phyloP scores from a whole-genome alignment of 1,140 invertebrate genomes.

The Drosophila grimshawi region DNA sequence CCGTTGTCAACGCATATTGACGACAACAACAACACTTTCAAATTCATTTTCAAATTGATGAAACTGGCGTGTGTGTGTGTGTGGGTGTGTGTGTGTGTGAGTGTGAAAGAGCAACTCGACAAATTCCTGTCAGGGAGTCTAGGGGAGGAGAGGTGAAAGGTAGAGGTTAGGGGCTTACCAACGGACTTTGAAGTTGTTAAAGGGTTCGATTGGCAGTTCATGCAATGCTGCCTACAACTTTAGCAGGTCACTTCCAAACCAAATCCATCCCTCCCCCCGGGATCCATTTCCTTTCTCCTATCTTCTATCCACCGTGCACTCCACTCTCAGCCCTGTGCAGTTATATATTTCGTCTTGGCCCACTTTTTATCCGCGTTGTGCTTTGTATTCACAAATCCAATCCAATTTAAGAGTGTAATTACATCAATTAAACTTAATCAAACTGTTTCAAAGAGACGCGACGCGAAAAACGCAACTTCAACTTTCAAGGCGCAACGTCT shows the following conservation, averaged over 20 bases:
- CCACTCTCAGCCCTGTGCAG: neutral
- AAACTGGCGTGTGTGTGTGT: constrained; percentile 52
- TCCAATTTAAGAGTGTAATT: constrained; percentile 81
- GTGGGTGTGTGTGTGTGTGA: constrained; percentile 6
- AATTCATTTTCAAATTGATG: constrained; percentile 82
- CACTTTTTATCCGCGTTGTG: constrained; percentile 3
- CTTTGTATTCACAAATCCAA: constrained; percentile 81
- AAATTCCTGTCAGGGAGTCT: constrained; percentile 25
- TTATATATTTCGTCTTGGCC: neutral
- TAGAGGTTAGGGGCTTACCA: constrained; percentile 6
- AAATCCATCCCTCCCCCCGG: neutral
- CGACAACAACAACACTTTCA: constrained; percentile 64
- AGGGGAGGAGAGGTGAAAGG: constrained; percentile 7
- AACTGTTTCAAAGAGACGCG: constrained; percentile 74
- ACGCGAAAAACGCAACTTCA: constrained; percentile 68
- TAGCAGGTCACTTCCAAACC: constrained; percentile 7
- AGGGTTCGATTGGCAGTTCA: constrained; percentile 63
- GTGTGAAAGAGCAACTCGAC: constrained; percentile 29
- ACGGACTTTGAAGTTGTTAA: constrained; percentile 71
- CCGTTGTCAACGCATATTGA: constrained; percentile 43
- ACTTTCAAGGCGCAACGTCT: constrained; percentile 35
- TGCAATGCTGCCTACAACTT: constrained; percentile 25
- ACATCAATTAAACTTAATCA: constrained; percentile 83
- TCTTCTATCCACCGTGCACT: too few relatives aligned
- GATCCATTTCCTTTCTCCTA: too few relatives aligned